A percentile compares a stretch with the other conserved stretches of the same genome.
phyloP scores from a whole-genome alignment of 2,797 vertebrate species.

The Acridotheres tristis region DNA sequence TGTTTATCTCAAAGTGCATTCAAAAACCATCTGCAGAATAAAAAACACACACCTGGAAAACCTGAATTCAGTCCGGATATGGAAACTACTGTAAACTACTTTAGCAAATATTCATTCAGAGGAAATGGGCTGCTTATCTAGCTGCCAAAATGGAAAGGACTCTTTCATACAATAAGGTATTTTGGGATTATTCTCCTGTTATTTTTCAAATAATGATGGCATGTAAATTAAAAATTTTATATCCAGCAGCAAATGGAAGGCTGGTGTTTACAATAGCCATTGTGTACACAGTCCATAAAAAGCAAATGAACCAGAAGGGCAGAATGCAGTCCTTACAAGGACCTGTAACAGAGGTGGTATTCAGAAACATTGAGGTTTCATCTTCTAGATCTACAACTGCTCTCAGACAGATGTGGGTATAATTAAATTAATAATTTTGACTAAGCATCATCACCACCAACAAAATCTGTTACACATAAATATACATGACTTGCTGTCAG shows the following conservation, averaged over 20 bases:
- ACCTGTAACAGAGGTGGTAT: neutral
- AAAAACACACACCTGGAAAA: neutral
- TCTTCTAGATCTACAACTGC: neutral
- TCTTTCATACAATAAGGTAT: neutral
- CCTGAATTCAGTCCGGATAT: neutral
- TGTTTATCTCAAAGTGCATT: neutral
- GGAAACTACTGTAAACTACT: neutral
- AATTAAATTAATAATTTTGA: neutral
- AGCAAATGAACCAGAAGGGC: neutral
- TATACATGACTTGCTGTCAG: neutral
- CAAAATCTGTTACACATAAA: neutral
- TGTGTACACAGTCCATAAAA: neutral
- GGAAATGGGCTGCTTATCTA: slow-evolving; percentile 43
- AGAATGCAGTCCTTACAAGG: neutral
- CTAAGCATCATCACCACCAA: neutral
- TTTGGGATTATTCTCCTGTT: neutral
- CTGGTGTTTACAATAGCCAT: neutral
- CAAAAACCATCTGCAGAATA: neutral
- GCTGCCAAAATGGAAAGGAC: neutral
- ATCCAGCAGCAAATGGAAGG: neutral
- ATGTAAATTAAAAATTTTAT: neutral
- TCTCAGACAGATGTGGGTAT: neutral
- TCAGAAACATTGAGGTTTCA: neutral
- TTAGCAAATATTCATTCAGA: neutral
- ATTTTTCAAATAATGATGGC: neutral